These are phyloP conservation scores for Calliopum simillimum DNA, from an alignment of 2,888 invertebrate genomes.

Conservation along the genomic window DNA sequence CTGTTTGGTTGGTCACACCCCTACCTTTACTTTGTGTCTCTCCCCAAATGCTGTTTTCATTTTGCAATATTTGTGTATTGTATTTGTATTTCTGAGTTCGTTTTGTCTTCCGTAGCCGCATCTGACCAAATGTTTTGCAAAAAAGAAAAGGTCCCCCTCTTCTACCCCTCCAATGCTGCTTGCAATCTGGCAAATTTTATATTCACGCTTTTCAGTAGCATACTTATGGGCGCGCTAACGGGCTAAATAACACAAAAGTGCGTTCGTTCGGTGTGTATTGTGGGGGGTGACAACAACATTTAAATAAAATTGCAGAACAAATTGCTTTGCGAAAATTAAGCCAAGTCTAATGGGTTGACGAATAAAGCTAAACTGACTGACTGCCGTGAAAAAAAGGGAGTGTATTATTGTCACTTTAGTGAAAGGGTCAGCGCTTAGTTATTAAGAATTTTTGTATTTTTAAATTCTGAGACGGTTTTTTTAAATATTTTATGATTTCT, in stretches of 20 bases:
- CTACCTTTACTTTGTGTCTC: too few relatives aligned
- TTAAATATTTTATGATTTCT: too few relatives aligned
- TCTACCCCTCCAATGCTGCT: constrained; percentile 12
- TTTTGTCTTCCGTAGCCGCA: constrained; percentile 37
- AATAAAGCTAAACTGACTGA: not conserved
- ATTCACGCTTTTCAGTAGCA: constrained; percentile 49
- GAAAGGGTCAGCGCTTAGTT: not conserved
- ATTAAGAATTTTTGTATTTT: too few relatives aligned
- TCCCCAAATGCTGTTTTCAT: too few relatives aligned
- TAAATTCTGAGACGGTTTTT: too few relatives aligned
- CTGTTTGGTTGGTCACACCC: too few relatives aligned
- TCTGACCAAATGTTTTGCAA: constrained; percentile 61
- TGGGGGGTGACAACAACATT: constrained; percentile 48
- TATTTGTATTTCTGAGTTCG: too few relatives aligned
- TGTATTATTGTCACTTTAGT: not conserved
- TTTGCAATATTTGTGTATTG: too few relatives aligned
- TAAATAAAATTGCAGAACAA: constrained; percentile 61
- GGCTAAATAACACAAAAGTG: constrained; percentile 42
- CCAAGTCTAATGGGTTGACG: not conserved
- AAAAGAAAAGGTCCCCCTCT: constrained; percentile 28
- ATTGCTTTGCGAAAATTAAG: constrained; percentile 49
- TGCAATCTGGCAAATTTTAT: constrained; percentile 39
- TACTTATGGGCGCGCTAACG: constrained; percentile 57
- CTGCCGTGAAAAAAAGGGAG: not conserved
- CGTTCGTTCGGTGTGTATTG: constrained; percentile 44